Evolutionary conservation across 2,888 invertebrate genomes (phyloP).

Genomic region (Octodonta nipae): DNA sequence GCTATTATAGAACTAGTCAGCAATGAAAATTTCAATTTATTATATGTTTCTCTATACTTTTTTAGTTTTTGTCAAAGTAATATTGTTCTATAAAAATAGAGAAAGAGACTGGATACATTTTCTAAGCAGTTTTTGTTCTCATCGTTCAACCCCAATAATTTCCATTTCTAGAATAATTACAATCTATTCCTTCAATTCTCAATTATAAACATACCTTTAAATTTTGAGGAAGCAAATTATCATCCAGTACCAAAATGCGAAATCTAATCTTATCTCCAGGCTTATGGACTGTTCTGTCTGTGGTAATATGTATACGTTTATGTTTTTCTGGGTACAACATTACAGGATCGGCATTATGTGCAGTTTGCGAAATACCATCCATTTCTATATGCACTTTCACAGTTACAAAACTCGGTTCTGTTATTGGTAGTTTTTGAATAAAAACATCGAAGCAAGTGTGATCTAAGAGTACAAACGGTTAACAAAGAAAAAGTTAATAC

Average conservation of each 20-base stretch:
- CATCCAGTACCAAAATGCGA: conserved; percentile 38
- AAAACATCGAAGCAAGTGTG: conserved; percentile 28
- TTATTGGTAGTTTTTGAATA: conserved; percentile 20
- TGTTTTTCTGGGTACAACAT: conserved; percentile 31
- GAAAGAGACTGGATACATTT: too few species aligned
- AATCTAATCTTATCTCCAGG: conserved; percentile 43
- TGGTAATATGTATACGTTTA: conserved; percentile 40
- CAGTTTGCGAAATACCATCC: conserved; percentile 21
- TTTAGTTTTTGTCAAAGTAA: too few species aligned
- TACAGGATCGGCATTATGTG: conserved; percentile 28
- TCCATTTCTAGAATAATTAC: too few species aligned
- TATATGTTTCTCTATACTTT: too few species aligned
- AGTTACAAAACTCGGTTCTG: conserved; percentile 25
- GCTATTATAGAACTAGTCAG: too few species aligned
- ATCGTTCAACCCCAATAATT: too few species aligned
- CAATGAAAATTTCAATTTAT: too few species aligned
- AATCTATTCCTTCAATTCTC: too few species aligned
- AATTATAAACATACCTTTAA: conserved; percentile 12
- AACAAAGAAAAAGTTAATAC: not conserved
- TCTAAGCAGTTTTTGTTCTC: too few species aligned
- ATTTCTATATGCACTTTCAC: conserved; percentile 26
- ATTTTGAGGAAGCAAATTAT: conserved; percentile 37
- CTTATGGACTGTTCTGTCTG: conserved; percentile 43
- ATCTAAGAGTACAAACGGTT: conserved; percentile 20
- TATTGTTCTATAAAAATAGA: too few species aligned